Conservation (phyloP, 2,113 vertebrate species). For the Lathamus discolor region DNA sequence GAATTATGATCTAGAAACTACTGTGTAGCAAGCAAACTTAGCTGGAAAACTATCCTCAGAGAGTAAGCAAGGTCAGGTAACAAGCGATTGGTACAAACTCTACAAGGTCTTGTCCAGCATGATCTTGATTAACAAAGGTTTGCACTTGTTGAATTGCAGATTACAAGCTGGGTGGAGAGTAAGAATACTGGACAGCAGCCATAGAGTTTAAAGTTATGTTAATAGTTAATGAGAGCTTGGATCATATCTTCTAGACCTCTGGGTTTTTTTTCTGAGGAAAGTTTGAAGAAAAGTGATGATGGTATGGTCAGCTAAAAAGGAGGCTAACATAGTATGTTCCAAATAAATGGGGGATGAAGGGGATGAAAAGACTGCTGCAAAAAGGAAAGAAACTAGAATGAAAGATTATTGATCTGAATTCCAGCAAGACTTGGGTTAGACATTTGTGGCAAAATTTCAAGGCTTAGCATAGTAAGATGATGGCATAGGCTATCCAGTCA, state of each 20-base stretch:
- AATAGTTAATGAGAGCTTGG: neutral
- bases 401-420: neutral
- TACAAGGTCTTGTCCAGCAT: neutral
- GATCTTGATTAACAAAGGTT: neutral
- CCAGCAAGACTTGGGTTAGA: neutral
- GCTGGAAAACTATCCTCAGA: neutral
- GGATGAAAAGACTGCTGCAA: neutral
- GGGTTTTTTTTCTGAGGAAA: neutral
- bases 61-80: neutral
- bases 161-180: neutral
- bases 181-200: neutral
- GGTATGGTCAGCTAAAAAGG: neutral
- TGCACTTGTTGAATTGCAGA: neutral
- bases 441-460: neutral
- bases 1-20: neutral
- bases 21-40: neutral
- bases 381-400: neutral
- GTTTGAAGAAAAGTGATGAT: neutral
- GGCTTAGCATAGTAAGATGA: neutral
- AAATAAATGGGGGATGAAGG: neutral
- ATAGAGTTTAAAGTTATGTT: neutral
- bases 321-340: neutral
- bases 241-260: neutral
- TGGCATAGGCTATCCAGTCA: neutral
- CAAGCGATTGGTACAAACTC: neutral